Base-by-base conservation (phyloP, 2,113 vertebrate species). In the Rafetus swinhoei region DNA sequence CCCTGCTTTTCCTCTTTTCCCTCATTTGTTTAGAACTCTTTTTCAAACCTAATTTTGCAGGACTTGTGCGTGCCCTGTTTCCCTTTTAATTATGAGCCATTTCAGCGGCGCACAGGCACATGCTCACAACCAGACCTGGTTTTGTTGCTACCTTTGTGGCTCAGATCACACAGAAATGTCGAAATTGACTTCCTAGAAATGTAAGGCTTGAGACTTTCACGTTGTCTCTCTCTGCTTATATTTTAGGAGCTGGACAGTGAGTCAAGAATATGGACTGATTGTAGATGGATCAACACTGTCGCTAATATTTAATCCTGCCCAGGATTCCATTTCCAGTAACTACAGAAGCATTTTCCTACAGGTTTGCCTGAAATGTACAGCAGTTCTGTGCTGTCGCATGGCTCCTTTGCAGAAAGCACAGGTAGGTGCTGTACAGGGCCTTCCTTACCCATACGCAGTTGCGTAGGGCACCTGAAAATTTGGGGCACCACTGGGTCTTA, bases 341-440 rank as follows among this genome's bases (percentile, higher is more conserved):
- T 99, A 99, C 97, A 99, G 98, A 97, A 99, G n/a, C 89, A 98
- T 99, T n/a, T 99, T 99, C 91, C 98, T 99, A 6, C 99, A 99
- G 93, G 99, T 99, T 81, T 99, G 99, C 97, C 97, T 99, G 97
- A 99, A 99, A 94, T 99, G 99, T 83, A 98, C 99, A 4, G 98
- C 99, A 16, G 99, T 99, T 25, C 98, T 99, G 14, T 99, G 99
- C 97, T 99, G 99, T 77, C 98, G 99, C 39, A 99, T 99, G 99
- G 99, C 99, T 21, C 99, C 99, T 0, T 91, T 99, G 90, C 99
- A 99, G 96, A 99, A 99, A 96, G 99, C 99, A 24, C 99, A 99
- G 99, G 99, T 99, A 95, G 79, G 85, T 65, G 3, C 72, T 45
- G 3, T 69, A n/a, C 53, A 54, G 45, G 45, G 45, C 45, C 4